These are phyloP conservation scores for Chironomus riparius DNA, from an alignment of 2,888 invertebrate genomes.

Conservation along the genomic window DNA sequence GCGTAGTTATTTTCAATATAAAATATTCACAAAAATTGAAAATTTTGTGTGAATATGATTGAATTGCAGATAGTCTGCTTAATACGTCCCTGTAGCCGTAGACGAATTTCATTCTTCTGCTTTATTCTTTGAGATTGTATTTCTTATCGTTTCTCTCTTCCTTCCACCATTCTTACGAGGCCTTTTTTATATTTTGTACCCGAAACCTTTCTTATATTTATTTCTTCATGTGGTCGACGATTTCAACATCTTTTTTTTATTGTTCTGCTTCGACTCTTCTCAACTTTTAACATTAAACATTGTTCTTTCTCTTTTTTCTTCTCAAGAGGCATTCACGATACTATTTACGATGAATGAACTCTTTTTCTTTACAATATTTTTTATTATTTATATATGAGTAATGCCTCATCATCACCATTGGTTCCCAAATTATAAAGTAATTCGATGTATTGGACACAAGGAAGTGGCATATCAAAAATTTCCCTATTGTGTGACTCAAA, in stretches of 20 bases:
- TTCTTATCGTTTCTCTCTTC: slow-evolving; percentile 22
- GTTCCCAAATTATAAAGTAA: not conserved
- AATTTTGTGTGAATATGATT: too few relatives aligned
- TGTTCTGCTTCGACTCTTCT: slow-evolving; percentile 16
- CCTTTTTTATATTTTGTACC: slow-evolving; percentile 14
- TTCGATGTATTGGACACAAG: too few relatives aligned
- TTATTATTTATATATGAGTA: too few relatives aligned
- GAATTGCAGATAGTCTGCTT: not conserved
- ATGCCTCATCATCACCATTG: not conserved
- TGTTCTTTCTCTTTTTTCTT: not conserved
- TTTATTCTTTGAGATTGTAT: slow-evolving; percentile 12
- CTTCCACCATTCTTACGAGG: slow-evolving; percentile 11
- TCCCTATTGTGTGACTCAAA: not conserved
- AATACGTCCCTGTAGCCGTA: not conserved
- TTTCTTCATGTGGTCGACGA: slow-evolving; percentile 16
- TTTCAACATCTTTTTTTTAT: slow-evolving; percentile 17
- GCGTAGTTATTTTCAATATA: not conserved
- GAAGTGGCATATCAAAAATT: too few relatives aligned
- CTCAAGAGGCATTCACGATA: not conserved
- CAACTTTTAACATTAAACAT: not conserved
- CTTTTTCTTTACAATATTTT: not conserved
- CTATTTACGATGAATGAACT: slow-evolving; percentile 18
- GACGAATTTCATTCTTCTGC: not conserved
- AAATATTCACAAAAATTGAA: too few relatives aligned
- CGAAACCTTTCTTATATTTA: slow-evolving; percentile 1